Conservation (phyloP, 2,797 vertebrate species). For the Periophthalmus magnuspinnatus region DNA sequence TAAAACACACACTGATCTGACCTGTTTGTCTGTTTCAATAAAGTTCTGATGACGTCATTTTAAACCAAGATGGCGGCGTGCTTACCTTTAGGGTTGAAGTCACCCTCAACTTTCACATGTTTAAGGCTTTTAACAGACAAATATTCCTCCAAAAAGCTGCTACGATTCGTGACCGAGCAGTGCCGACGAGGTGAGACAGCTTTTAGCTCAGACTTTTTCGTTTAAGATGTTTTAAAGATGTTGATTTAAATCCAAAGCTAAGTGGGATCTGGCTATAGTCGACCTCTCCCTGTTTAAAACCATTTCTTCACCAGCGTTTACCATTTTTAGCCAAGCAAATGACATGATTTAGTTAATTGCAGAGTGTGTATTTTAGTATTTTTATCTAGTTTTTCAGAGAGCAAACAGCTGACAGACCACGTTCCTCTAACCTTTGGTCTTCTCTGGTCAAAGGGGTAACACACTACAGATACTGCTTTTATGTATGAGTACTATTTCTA, state of each 20-base stretch:
- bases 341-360: accelerated
- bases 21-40: conserved; percentile 53
- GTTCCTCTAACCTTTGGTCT: conserved; percentile 21
- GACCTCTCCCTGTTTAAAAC: neutral
- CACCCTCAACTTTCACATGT: conserved; percentile 62
- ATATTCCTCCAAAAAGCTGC: conserved; percentile 26
- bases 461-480: no score
- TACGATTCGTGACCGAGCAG: conserved; percentile 32
- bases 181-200: conserved; percentile 64
- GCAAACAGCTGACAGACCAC: conserved; percentile 1
- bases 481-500: neutral
- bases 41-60: conserved; percentile 60
- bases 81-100: conserved; percentile 74
- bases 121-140: conserved; percentile 42
- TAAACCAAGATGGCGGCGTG: conserved; percentile 85
- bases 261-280: neutral
- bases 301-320: neutral
- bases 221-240: conserved; percentile 6
- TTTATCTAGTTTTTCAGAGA: neutral
- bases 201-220: conserved; percentile 12
- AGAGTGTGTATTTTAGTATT: neutral
- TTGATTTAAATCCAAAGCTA: neutral
- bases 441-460: neutral
- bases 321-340: neutral
- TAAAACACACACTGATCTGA: accelerated